Percentiles rank a stretch among this genome's conserved stretches.
Evolutionary conservation across 1,140 invertebrate genomes (phyloP).

Genomic region (Anastrepha ludens): DNA sequence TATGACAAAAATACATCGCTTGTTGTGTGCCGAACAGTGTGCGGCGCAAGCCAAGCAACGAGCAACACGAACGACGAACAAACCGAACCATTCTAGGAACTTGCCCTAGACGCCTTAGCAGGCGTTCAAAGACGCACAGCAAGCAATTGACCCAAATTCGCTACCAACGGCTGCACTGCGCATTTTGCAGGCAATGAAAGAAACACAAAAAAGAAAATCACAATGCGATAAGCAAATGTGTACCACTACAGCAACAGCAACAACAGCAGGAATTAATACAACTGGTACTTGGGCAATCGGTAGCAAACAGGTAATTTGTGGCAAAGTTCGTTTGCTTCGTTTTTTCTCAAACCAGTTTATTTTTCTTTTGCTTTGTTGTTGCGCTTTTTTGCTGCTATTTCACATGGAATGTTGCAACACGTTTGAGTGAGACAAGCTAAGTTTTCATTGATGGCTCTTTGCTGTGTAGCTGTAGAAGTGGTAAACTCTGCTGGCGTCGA

Average conservation of each 20-base stretch:
- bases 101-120: slow-evolving; percentile 70
- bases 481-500: background rate
- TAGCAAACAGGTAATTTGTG: background rate
- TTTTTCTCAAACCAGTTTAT: background rate
- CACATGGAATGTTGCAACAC: background rate
- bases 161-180: background rate
- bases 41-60: background rate
- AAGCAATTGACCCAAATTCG: slow-evolving; percentile 56
- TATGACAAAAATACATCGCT: no score
- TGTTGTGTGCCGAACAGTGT: no score
- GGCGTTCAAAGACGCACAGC: slow-evolving; percentile 62
- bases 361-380: background rate
- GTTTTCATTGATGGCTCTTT: background rate
- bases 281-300: no score
- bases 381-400: background rate
- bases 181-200: slow-evolving; percentile 3
- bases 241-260: background rate
- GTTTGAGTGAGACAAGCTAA: background rate
- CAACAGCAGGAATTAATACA: no score
- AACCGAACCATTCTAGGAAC: slow-evolving; percentile 72
- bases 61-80: background rate
- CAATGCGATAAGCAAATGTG: background rate
- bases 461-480: background rate
- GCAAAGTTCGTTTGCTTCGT: no score
- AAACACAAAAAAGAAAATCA: background rate